These are phyloP conservation scores for Brachypteracias leptosomus DNA, from an alignment of 2,113 vertebrate genomes.

Conservation along the genomic window DNA sequence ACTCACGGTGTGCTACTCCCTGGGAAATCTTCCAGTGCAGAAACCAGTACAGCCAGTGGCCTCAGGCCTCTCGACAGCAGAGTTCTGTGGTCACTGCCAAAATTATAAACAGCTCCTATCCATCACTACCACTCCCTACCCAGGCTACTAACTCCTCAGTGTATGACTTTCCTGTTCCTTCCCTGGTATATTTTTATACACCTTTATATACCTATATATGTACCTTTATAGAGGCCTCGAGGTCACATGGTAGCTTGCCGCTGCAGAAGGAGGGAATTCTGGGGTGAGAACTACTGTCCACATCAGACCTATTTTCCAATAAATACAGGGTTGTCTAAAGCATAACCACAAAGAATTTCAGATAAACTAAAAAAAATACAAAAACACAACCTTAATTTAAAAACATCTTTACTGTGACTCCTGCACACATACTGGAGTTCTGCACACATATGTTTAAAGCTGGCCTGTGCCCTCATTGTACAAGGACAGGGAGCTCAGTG, in stretches of 20 bases:
- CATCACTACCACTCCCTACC: background rate
- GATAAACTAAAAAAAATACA: background rate
- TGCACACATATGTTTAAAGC: background rate
- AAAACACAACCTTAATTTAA: background rate
- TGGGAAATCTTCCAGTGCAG: background rate
- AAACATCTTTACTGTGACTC: background rate
- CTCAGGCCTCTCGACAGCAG: background rate
- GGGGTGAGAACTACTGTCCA: background rate
- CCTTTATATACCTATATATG: too few relatives aligned
- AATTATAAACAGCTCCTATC: background rate
- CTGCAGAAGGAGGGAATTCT: background rate
- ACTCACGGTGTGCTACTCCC: background rate
- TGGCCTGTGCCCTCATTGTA: background rate
- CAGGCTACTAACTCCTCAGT: background rate
- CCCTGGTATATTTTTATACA: background rate
- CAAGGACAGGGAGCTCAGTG: background rate
- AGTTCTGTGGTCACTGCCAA: background rate
- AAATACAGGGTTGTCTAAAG: background rate
- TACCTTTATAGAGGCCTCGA: background rate
- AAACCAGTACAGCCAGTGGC: background rate
- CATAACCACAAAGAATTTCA: background rate
- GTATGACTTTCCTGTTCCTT: background rate
- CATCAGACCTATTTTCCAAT: background rate
- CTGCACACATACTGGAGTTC: fast-evolving
- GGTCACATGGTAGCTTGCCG: fast-evolving